Evolutionary conservation across 2,113 vertebrate species (phyloP).

Genomic region (Syngnathus typhle): DNA sequence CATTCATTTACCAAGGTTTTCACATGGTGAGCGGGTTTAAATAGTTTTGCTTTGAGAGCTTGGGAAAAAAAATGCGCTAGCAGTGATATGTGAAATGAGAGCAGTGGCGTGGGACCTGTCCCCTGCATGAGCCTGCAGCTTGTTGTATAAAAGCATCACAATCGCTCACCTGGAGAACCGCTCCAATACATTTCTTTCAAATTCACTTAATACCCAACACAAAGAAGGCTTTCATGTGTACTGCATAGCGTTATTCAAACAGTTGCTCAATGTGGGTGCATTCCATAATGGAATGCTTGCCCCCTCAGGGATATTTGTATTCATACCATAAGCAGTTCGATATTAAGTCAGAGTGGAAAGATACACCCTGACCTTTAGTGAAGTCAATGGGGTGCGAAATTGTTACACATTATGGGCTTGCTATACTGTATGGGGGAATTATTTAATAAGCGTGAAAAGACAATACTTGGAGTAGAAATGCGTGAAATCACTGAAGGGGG

Average conservation of each 20-base stretch:
- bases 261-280: not conserved
- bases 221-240: not conserved
- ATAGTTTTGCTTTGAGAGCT: slow-evolving; percentile 45
- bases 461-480: not conserved
- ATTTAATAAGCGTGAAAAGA: not conserved
- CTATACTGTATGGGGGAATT: not conserved
- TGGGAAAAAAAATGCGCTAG: slow-evolving; percentile 41
- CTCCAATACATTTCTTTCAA: slow-evolving; percentile 15
- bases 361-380: not conserved
- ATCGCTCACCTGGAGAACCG: slow-evolving; percentile 20
- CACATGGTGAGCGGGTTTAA: slow-evolving; percentile 46
- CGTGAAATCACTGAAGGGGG: not conserved
- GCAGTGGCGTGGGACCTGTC: slow-evolving; percentile 26
- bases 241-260: slow-evolving; percentile 4
- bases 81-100: slow-evolving; percentile 39
- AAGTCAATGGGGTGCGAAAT: not conserved
- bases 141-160: slow-evolving; percentile 6
- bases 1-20: slow-evolving; percentile 56
- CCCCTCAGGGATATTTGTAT: slow-evolving; percentile 7
- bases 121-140: slow-evolving; percentile 7
- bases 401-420: not conserved
- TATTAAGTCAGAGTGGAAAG: slow-evolving; percentile 4
- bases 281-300: slow-evolving; percentile 4
- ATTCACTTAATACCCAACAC: slow-evolving; percentile 15
- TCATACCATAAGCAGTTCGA: not conserved